These are phyloP conservation scores for Larimichthys crocea DNA, from an alignment of 2,113 vertebrate species.

Conservation along the genomic window DNA sequence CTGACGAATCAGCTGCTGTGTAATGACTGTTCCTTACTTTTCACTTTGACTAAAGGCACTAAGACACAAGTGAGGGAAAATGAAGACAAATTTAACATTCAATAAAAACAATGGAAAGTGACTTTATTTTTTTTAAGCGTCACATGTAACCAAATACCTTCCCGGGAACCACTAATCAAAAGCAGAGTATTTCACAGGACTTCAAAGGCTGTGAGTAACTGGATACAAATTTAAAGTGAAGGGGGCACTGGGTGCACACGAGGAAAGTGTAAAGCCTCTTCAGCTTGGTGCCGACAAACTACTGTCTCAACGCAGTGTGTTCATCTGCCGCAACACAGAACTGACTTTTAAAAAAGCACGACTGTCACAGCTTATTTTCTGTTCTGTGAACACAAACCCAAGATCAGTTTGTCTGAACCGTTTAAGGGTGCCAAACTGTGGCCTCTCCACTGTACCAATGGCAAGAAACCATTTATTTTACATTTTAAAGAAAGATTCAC, in stretches of 20 bases:
- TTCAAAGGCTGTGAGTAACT: background rate
- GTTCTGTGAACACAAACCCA: background rate
- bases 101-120: background rate
- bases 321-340: background rate
- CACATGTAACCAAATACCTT: background rate
- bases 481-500: background rate
- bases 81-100: background rate
- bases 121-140: background rate
- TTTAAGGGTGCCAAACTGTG: no score
- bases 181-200: background rate
- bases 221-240: background rate
- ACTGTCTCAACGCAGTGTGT: background rate
- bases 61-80: background rate
- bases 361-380: background rate
- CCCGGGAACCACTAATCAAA: background rate
- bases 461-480: background rate
- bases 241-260: constrained; percentile 4
- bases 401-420: no score
- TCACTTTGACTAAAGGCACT: background rate
- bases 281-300: constrained; percentile 6
- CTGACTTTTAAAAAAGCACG: background rate
- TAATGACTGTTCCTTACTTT: background rate
- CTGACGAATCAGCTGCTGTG: background rate
- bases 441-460: no score
- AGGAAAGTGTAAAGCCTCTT: background rate